Evolutionary conservation across 64 coral and sea anemone genomes (phyloP), one percentile per base, ranked within the genome.

Genomic region (Pocillopora verrucosa): DNA sequence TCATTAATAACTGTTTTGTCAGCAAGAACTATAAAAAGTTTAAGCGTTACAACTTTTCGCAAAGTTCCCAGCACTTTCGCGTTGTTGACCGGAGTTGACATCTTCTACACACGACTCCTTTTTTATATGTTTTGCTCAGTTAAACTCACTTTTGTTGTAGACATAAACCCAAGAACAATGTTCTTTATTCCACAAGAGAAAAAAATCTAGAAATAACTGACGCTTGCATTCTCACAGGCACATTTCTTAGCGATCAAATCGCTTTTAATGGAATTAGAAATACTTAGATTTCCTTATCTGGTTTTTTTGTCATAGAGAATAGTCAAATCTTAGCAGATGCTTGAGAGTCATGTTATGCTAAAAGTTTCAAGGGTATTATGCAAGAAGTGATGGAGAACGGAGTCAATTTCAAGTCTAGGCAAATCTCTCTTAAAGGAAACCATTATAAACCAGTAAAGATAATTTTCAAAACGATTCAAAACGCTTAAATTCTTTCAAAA

Each of bases 1-100:
- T 19, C 13, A 77, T 78, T 63, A 68, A 83, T 83, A n/a, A n/a
- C 67, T 83, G 80, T 41, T 36, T 45, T 67, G 34, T 67, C 68
- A 14, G 41, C 41, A 51, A 19, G 75, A 77, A 77, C 75, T 77
- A 37, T 36, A 75, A 58, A 56, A 77, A 19, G 45, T 79, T 34
- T n/a, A 79, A 79, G 26, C 58, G 1, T 24, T 11, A 4, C 26
- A 56, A 30, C 25, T 79, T 79, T 14, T 19, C 13, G 19, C 0
- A 30, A 30, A 30, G 10, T 0, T 36, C 3, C 2, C 1, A 1
- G 45, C 56, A 56, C 17, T 77, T 22, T 77, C 17, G 36, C 75
- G 16, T 19, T 56, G 19, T 77, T 10, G 22, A 17, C 41, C 7
- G 20, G 22, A 70, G 67, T 11, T 22, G n/a, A 25, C 3, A 20